Evolutionary conservation across 2,797 vertebrate species (phyloP).

Genomic region (Mus caroli): DNA sequence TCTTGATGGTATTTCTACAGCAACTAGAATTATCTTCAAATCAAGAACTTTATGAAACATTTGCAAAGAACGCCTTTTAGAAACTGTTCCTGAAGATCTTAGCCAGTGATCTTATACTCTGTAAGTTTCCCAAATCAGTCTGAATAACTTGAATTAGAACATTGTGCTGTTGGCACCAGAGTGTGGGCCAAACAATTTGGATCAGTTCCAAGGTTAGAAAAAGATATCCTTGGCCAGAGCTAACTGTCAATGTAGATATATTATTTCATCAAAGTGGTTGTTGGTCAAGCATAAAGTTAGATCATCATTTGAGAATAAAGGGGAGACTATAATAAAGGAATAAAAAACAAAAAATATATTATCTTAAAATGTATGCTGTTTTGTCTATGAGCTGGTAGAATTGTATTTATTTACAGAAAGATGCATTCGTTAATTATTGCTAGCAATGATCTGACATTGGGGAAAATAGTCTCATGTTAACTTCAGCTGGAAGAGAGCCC

Average conservation of each 20-base stretch:
- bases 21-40: constrained; percentile 61
- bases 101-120: constrained; percentile 12
- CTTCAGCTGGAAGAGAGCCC: constrained; percentile 22
- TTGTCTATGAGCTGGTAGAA: constrained; percentile 34
- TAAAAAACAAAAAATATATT: background rate
- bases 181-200: background rate
- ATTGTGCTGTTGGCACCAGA: background rate
- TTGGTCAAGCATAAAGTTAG: background rate
- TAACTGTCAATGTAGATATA: background rate
- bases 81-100: constrained; percentile 36
- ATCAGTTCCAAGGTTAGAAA: constrained; percentile 44
- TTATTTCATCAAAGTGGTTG: constrained; percentile 47
- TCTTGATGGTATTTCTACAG: constrained; percentile 14
- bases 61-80: constrained; percentile 19
- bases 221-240: background rate
- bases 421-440: constrained; percentile 39
- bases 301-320: background rate
- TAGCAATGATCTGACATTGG: background rate
- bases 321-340: background rate
- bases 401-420: constrained; percentile 55
- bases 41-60: constrained; percentile 46
- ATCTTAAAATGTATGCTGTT: background rate
- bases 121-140: background rate
- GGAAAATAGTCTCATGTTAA: constrained; percentile 23
- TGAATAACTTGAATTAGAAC: constrained; percentile 40